Evolutionary conservation across 2,113 vertebrate genomes (phyloP), one percentile per base, ranked within the genome.

Genomic region (Pomatorhinus ruficollis): DNA sequence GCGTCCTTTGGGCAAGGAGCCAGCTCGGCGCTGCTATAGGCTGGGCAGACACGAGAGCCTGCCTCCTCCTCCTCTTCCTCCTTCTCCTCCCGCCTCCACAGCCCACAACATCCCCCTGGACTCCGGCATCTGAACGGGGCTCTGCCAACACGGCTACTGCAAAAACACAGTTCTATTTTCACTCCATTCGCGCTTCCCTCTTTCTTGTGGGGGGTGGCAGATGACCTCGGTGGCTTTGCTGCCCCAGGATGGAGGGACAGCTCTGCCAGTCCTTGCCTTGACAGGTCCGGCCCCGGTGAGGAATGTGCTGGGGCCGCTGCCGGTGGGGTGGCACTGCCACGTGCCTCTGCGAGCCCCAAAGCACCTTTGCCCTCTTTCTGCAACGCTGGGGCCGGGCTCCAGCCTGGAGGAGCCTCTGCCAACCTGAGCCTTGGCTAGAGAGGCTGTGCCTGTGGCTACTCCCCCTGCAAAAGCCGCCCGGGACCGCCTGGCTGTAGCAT

Each of bases 211-310:
- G 28, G 69, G 57, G 35, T 20, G 27, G 30, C 22, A 31, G 1
- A 0, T 0, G 6, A 6, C 8, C 57, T 10, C 0, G 1, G 50
- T 5, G 31, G 30, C n/a, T n/a, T 13, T 17, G 5, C 61, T 37
- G 45, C n/a, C 54, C 13, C 1, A 3, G 21, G 23, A 37, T 2
- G 20, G 24, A 23, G 45, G 15, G 6, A 3, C 68, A 54, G 65
- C 15, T 61, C 57, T 23, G 89, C 47, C 30, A 35, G 23, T 31
- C 10, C 61, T 27, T 33, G 35, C 44, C 52, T 21, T 21, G 21
- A 1, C 2, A 33, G 17, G 42, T 39, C 57, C 2, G 0, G 63
- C 66, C 59, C 10, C 0, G 0, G 18, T 2, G 61, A 77, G 63
- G 37, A 72, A 57, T 1, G 19, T 24, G 50, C 59, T 5, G 5